phyloP scores from a whole-genome alignment of 2,888 invertebrate genomes.

The Liposcelis brunnea region DNA sequence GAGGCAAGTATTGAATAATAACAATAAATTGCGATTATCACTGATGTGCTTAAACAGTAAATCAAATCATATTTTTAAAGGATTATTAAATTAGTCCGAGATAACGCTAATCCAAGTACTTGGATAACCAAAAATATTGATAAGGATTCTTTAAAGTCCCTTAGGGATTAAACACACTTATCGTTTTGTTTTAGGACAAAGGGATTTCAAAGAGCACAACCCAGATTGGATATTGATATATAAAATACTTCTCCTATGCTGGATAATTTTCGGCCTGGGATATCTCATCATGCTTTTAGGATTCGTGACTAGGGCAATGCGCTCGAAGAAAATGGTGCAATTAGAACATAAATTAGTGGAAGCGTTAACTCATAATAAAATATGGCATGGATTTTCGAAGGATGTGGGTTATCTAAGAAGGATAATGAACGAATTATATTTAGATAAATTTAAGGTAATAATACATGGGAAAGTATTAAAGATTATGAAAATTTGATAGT shows the following conservation, averaged over 20 bases:
- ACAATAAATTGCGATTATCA: too few species aligned
- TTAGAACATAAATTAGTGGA: conserved; percentile 63
- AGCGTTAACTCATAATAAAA: conserved; percentile 59
- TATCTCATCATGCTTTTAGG: conserved; percentile 81
- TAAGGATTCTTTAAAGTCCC: too few species aligned
- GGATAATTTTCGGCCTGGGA: conserved; percentile 84
- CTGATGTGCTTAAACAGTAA: too few species aligned
- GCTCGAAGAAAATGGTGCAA: conserved; percentile 52
- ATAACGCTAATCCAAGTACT: too few species aligned
- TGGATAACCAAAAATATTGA: too few species aligned
- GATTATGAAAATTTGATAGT: background rate
- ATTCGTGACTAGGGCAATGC: conserved; percentile 61
- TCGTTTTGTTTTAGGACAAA: background rate
- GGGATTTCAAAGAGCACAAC: conserved; percentile 14
- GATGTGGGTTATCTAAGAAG: conserved; percentile 55
- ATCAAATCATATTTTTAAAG: too few species aligned
- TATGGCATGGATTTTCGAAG: conserved; percentile 56
- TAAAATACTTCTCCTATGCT: conserved; percentile 62
- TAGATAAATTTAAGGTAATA: conserved; percentile 61
- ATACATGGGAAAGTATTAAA: background rate
- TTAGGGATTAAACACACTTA: too few species aligned
- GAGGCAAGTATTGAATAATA: too few species aligned
- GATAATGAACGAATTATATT: conserved; percentile 63
- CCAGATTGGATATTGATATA: conserved; percentile 40
- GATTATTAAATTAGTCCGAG: too few species aligned